Base-by-base conservation (phyloP, 2,113 vertebrate species). In the Neomonachus schauinslandi region DNA sequence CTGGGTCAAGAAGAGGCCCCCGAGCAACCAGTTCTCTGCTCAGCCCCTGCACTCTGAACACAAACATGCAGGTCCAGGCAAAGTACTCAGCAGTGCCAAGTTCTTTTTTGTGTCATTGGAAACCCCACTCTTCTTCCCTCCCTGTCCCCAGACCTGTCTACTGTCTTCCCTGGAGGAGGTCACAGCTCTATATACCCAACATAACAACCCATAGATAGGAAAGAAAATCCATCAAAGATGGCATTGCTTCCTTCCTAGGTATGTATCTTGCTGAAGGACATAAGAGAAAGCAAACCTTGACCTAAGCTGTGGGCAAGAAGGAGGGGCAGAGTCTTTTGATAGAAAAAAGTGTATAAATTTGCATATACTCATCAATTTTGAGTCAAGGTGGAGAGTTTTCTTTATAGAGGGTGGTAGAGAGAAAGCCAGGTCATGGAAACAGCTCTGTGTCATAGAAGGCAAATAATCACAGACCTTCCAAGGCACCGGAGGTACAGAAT, bases 241-340 rank as follows among this genome's bases (percentile, higher is more conserved):
- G 36, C 61, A 36, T 12, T 63, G 22, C 26, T 10, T 36, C 26
- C 61, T 72, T 80, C 55, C 39, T n/a, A 71, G 2, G 39, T 82
- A 72, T 18, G 21, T 31, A 24, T 72, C 67, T 89, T 82, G 53
- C 46, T 42, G 46, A 86, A 91, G 59, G 53, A 74, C 31, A 28
- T 55, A 46, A 77, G 22, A 69, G 33, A 46, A 95, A 92, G 91
- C 49, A 82, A 88, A 91, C 67, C 16, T 83, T 84, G 55, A 91
- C 83, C 67, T 69, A 71, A 81, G 33, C 53, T 65, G 36, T n/a
- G 67, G 80, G 59, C 36, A 88, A 87, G 89, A 46, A 97, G 94
- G 82, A 80, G 42, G 7, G 46, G 18, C 74, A 80, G 53, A 26
- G 18, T 46, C 49, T 85, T 95, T 33, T 76, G 61, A 76, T 14